phyloP scores from a whole-genome alignment of 2,113 vertebrate genomes.

The Cephalopterus ornatus region DNA sequence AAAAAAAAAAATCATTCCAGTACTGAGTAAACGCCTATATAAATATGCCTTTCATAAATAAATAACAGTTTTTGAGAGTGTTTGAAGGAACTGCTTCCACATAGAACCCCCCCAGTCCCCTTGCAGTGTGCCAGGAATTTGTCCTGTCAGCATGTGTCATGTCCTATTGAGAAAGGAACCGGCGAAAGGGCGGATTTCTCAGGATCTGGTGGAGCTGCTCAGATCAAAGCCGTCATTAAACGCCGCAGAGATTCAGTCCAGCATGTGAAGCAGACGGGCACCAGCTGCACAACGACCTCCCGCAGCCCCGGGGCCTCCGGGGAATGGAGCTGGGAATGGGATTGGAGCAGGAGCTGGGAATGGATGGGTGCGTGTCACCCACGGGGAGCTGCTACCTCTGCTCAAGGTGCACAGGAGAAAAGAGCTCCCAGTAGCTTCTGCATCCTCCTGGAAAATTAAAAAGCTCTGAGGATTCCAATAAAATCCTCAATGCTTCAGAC shows the following conservation, averaged over 20 bases:
- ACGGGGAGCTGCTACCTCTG: not conserved
- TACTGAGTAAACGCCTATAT: not conserved
- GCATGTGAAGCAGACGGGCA: not conserved
- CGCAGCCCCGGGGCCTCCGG: rapidly evolving
- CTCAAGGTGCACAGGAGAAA: not conserved
- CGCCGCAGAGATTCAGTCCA: not conserved
- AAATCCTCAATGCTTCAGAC: not conserved
- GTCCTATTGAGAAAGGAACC: not conserved
- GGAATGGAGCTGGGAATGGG: not conserved
- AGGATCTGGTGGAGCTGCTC: not conserved
- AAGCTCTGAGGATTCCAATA: rapidly evolving
- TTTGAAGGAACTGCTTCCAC: not conserved
- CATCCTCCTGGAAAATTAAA: not conserved
- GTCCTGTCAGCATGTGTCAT: not conserved
- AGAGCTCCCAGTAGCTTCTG: not conserved
- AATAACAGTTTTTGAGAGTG: not conserved
- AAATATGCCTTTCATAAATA: not conserved
- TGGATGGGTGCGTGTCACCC: not conserved
- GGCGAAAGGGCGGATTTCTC: not conserved
- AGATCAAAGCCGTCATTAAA: not conserved
- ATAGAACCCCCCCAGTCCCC: not conserved
- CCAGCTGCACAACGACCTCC: not conserved
- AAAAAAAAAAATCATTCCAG: not conserved
- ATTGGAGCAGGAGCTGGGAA: not conserved
- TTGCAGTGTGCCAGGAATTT: not conserved